Conservation (phyloP, 2,797 vertebrate genomes). For the Enteromius viviparus region DNA sequence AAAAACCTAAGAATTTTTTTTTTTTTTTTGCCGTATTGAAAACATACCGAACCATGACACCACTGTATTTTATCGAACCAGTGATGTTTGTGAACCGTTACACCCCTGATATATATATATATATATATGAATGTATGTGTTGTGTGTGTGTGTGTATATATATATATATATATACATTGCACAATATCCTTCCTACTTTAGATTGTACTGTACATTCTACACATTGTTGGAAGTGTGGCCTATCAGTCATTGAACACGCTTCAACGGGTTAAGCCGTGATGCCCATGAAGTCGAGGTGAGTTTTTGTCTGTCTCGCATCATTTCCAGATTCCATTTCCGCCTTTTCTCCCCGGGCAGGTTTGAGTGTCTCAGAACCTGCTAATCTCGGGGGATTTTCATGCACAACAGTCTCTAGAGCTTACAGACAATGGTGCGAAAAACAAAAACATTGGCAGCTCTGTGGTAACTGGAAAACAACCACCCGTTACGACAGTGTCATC, state of each 20-base stretch:
- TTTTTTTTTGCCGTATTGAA: too few species aligned
- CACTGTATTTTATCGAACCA: too few species aligned
- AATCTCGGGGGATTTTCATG: constrained; percentile 25
- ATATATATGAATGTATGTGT: too few species aligned
- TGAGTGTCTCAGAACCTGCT: constrained; percentile 24
- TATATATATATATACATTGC: neutral
- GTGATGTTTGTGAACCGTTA: too few species aligned
- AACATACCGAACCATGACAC: too few species aligned
- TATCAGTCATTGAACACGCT: neutral
- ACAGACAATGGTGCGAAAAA: constrained; percentile 27
- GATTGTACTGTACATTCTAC: neutral
- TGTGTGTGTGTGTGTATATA: too few species aligned
- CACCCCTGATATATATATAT: too few species aligned
- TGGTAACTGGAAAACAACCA: constrained; percentile 5
- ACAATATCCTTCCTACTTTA: neutral
- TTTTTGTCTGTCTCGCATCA: constrained; percentile 8
- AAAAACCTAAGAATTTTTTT: too few species aligned
- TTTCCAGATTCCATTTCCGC: constrained; percentile 20
- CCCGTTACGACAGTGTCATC: constrained; percentile 3
- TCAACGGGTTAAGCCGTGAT: neutral
- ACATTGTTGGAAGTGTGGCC: neutral
- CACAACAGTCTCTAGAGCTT: constrained; percentile 6
- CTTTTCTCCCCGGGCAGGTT: neutral
- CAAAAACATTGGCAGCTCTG: constrained; percentile 25
- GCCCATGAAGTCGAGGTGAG: neutral